phyloP scores from a whole-genome alignment of 2,113 vertebrate species.

The Oophaga pumilio region DNA sequence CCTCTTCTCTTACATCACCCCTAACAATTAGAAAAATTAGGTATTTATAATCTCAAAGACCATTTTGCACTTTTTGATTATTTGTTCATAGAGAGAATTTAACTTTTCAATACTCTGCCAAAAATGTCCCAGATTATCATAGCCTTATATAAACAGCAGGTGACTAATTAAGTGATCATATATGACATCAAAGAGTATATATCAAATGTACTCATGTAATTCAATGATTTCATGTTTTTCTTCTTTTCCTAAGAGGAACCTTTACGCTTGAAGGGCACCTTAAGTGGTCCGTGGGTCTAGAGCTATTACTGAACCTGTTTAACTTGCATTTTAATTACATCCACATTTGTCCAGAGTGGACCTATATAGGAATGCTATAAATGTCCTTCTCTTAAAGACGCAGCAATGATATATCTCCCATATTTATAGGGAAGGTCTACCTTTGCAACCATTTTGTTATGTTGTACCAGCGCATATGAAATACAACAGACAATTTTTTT shows the following conservation, averaged over 20 bases:
- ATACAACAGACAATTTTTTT: background rate
- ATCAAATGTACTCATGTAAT: conserved; percentile 24
- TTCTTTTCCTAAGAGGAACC: conserved; percentile 25
- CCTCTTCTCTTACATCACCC: conserved; percentile 47
- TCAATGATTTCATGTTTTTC: conserved; percentile 47
- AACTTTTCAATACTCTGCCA: conserved; percentile 21
- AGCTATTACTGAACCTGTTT: conserved; percentile 53
- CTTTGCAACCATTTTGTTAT: background rate
- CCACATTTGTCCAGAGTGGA: background rate
- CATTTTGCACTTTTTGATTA: conserved; percentile 52
- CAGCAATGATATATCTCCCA: background rate
- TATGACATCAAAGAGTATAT: conserved; percentile 49
- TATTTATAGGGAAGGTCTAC: background rate
- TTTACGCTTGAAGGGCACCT: conserved; percentile 32
- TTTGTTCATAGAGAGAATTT: conserved; percentile 47
- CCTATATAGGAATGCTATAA: conserved; percentile 47
- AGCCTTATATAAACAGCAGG: conserved; percentile 29
- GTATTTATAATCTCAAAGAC: conserved; percentile 34
- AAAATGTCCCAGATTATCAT: conserved; percentile 20
- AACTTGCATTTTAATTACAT: conserved; percentile 40
- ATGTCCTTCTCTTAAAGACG: background rate
- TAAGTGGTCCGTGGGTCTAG: conserved; percentile 27
- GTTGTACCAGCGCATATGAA: background rate
- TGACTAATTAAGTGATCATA: conserved; percentile 55
- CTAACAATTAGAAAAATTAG: conserved; percentile 54